These are phyloP conservation scores for Bothrops jararaca DNA, from an alignment of 2,113 vertebrate species.

Conservation along the genomic window DNA sequence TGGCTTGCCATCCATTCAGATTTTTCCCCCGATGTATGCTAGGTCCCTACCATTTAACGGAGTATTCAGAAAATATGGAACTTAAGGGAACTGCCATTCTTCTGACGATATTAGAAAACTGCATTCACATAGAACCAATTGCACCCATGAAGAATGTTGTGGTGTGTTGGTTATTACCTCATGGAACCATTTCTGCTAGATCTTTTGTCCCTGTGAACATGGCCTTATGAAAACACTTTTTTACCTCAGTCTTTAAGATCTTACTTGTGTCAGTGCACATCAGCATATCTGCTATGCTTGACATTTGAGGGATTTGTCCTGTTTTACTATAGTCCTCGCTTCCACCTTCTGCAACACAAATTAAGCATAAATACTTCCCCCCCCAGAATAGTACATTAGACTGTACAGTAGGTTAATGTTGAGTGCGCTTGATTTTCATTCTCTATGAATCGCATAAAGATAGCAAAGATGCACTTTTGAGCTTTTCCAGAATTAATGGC, in stretches of 20 bases:
- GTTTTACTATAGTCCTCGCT: neutral
- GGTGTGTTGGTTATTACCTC: neutral
- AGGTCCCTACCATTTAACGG: neutral
- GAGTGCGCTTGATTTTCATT: neutral
- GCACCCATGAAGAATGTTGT: neutral
- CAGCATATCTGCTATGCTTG: neutral
- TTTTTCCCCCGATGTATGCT: neutral
- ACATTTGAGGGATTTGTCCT: neutral
- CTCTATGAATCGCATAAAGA: neutral
- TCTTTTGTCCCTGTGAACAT: neutral
- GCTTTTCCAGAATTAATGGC: neutral
- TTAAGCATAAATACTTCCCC: neutral
- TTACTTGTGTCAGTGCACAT: neutral
- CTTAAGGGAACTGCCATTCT: neutral
- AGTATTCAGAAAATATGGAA: neutral
- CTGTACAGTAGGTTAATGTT: neutral
- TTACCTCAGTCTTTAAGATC: neutral
- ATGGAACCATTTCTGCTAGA: neutral
- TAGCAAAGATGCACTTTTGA: neutral
- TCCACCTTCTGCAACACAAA: neutral
- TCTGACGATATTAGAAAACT: neutral
- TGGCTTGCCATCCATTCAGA: neutral
- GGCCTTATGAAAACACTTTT: neutral
- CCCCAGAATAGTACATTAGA: neutral
- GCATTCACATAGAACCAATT: neutral